A percentile compares a stretch with the other conserved stretches of the same genome.
Conservation (phyloP, 2,113 vertebrate species). For the Balaeniceps rex region DNA sequence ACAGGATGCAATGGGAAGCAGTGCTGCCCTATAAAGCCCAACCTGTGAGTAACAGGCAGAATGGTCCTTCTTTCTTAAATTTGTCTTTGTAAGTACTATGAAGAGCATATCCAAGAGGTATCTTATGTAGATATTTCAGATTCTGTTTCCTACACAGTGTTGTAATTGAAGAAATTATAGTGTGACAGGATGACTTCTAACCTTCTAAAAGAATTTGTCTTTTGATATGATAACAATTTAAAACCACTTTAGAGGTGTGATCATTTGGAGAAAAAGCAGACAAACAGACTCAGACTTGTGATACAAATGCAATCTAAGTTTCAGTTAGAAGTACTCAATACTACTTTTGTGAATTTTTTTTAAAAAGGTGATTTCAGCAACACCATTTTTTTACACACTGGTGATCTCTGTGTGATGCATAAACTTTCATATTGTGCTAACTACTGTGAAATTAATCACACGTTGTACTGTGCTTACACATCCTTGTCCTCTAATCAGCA, state of each 20-base stretch:
- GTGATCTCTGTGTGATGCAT: background rate
- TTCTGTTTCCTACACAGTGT: background rate
- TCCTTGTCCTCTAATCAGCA: background rate
- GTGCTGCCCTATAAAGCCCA: background rate
- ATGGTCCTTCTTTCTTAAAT: too few species aligned
- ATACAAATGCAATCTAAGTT: background rate
- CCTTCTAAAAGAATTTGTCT: background rate
- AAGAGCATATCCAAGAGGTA: background rate
- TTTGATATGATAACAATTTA: background rate
- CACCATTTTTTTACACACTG: background rate
- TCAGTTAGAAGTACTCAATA: background rate
- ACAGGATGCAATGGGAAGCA: background rate
- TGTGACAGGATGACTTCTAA: conserved; percentile 2
- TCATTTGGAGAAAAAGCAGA: background rate
- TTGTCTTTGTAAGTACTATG: background rate
- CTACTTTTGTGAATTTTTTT: background rate
- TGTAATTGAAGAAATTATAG: background rate
- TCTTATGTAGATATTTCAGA: background rate
- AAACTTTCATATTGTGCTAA: background rate
- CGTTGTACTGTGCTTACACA: background rate
- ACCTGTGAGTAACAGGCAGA: background rate
- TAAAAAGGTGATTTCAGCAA: background rate
- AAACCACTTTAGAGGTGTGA: background rate
- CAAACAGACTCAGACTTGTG: background rate
- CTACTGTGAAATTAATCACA: background rate